Conservation (phyloP, 2,888 invertebrate genomes). For the Gymnoscelis rufifasciata region DNA sequence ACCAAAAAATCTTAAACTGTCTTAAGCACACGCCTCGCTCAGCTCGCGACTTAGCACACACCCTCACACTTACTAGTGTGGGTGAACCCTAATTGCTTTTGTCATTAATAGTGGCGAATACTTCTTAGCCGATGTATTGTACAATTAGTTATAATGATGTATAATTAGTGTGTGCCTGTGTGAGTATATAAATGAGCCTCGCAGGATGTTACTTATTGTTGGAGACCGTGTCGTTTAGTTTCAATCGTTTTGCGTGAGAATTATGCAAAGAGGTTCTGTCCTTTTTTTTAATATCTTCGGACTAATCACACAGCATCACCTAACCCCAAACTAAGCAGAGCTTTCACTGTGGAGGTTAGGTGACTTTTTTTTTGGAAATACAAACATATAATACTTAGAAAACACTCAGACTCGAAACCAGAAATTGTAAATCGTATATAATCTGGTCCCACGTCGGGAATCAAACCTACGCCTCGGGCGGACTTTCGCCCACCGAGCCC, state of each 20-base stretch:
- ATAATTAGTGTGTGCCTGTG: conserved; percentile 61
- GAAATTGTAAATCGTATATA: too few species aligned
- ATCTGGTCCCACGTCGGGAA: too few species aligned
- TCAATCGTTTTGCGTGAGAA: not conserved
- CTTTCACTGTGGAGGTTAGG: too few species aligned
- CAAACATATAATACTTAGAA: too few species aligned
- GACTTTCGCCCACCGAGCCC: too few species aligned
- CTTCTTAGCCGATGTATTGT: conserved; percentile 73
- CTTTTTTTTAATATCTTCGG: too few species aligned
- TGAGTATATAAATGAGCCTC: conserved; percentile 31
- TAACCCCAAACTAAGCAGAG: too few species aligned
- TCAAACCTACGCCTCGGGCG: too few species aligned
- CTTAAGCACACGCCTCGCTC: not conserved
- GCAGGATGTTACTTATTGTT: conserved; percentile 29
- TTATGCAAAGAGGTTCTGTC: not conserved
- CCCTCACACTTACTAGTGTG: conserved; percentile 44
- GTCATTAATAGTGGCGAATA: conserved; percentile 78
- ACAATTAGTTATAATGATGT: conserved; percentile 77
- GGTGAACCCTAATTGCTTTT: conserved; percentile 75
- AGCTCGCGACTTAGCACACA: not conserved
- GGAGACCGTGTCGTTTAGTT: conserved; percentile 12
- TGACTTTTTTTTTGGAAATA: too few species aligned
- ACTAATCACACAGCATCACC: too few species aligned
- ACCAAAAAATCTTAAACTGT: too few species aligned
- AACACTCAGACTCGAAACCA: too few species aligned